A percentile compares a stretch with the other conserved stretches of the same genome.
Conservation (phyloP, 2,888 invertebrate genomes). For the Pardosa pseudoannulata region DNA sequence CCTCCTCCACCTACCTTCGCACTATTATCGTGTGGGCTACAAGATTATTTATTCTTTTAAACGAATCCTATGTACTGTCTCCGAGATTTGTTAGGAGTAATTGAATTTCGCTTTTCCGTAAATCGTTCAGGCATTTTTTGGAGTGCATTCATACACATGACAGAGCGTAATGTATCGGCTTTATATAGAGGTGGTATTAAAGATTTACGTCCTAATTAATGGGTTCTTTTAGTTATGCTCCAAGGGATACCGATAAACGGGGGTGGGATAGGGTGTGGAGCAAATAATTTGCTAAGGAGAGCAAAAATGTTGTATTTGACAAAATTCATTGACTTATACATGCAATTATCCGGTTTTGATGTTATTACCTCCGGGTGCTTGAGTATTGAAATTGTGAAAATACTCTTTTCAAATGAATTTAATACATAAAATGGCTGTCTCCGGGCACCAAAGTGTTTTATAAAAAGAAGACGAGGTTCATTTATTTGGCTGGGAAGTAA, state of each 20-base stretch:
- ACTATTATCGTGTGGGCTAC: conserved; percentile 49
- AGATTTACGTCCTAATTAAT: conserved; percentile 15
- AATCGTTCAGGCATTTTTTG: neutral
- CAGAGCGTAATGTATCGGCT: neutral
- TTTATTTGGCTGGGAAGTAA: too few relatives aligned
- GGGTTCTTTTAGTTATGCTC: neutral
- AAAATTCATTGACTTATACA: conserved; percentile 6
- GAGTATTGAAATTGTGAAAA: neutral
- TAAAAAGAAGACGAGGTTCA: too few relatives aligned
- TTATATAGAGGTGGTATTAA: neutral
- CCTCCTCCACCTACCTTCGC: conserved; percentile 26
- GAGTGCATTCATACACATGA: neutral
- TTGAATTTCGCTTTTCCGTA: conserved; percentile 39
- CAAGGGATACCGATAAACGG: neutral
- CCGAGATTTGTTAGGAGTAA: conserved; percentile 38
- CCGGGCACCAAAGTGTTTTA: neutral
- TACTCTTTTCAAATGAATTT: neutral
- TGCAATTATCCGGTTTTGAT: conserved; percentile 10
- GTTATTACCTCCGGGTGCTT: neutral
- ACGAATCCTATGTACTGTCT: conserved; percentile 15
- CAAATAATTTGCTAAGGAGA: neutral
- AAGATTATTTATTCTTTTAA: conserved; percentile 30
- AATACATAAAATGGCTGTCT: neutral
- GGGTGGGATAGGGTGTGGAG: too few relatives aligned
- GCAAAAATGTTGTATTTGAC: neutral